Conservation (phyloP, 2,113 vertebrate genomes). For the Erpornis zantholeuca region DNA sequence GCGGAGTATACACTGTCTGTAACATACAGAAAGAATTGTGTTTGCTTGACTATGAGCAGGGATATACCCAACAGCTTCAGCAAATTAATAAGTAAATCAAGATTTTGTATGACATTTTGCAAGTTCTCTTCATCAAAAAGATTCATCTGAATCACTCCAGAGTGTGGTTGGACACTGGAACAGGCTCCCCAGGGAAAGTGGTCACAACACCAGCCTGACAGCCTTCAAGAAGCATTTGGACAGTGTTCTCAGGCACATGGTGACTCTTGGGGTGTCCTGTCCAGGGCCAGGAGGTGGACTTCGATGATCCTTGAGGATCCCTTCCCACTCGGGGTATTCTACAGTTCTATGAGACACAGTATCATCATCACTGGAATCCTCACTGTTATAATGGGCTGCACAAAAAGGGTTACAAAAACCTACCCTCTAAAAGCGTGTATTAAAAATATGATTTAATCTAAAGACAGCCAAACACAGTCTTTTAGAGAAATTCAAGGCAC, state of each 20-base stretch:
- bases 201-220: background rate
- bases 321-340: background rate
- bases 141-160: background rate
- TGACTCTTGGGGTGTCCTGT: background rate
- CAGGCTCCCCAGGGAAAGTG: background rate
- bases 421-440: background rate
- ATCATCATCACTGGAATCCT: fast-evolving
- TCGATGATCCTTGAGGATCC: background rate
- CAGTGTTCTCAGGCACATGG: background rate
- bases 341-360: background rate
- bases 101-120: background rate
- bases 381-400: background rate
- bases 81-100: background rate
- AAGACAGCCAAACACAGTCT: background rate
- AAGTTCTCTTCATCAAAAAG: background rate
- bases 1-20: background rate
- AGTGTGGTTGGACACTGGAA: background rate
- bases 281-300: background rate
- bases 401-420: background rate
- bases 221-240: background rate
- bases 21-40: background rate
- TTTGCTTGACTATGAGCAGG: background rate
- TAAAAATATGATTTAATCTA: background rate
- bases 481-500: background rate
- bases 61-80: background rate